Percentiles rank a stretch among this genome's conserved stretches.
Conservation (phyloP, 2,797 vertebrate species). For the Vireo griseus region DNA sequence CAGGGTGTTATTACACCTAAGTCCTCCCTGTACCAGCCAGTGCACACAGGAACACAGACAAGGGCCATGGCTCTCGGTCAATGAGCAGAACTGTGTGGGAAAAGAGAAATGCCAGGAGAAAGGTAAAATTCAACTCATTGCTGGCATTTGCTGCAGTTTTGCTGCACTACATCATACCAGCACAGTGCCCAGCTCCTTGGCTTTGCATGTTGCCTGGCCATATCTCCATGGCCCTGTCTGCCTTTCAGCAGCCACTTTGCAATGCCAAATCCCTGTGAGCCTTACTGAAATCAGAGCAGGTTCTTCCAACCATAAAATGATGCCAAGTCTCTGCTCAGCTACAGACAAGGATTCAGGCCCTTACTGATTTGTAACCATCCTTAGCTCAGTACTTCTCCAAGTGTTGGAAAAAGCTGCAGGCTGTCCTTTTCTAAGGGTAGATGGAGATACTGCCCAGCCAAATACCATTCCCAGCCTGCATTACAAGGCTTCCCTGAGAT, state of each 20-base stretch:
- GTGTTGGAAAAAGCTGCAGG: neutral
- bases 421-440: neutral
- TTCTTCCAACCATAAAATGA: neutral
- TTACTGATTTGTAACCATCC: neutral
- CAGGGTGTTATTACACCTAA: slow-evolving; percentile 22
- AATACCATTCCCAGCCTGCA: neutral
- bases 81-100: neutral
- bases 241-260: neutral
- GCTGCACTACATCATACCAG: rapidly evolving
- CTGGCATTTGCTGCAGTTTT: neutral
- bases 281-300: neutral
- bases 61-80: neutral
- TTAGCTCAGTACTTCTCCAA: neutral
- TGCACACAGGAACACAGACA: neutral
- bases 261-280: neutral
- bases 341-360: neutral
- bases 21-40: neutral
- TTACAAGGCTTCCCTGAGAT: neutral
- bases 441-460: neutral
- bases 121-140: neutral
- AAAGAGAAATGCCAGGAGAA: neutral
- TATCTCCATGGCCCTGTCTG: neutral
- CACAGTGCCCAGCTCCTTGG: neutral
- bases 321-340: neutral
- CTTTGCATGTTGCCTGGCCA: neutral